Evolutionary conservation across 2,113 vertebrate species (phyloP), one percentile per base, ranked within the genome.

Genomic region (Nothocercus nigrocapillus): DNA sequence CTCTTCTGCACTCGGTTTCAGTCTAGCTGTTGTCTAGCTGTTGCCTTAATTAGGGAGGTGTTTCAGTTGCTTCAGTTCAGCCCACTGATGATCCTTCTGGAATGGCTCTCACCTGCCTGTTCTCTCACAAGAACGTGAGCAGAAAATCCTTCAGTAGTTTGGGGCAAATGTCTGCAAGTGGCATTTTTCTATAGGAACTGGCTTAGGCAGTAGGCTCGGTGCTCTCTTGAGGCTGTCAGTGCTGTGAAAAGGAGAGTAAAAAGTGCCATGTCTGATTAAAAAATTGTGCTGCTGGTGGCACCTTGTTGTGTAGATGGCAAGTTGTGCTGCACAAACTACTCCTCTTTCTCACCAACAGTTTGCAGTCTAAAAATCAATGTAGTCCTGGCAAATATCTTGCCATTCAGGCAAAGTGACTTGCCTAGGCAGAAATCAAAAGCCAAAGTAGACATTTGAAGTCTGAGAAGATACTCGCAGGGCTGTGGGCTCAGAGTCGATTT

Each of bases 211-310:
- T 27, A 69, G 18, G 19, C 45, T 58, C 19, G 80, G 30, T 56
- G 9, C 30, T 4, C 9, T 69, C 11, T 30, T 85, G 47, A 51
- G 58, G 30, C 36, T 73, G 25, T 34, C 16, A 0, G 1, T 0
- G 0, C 28, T 72, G 3, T 34, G 25, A 27, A 5, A 68, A 70
- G 32, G 27, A 58, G 32, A 40, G 3, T 25, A 24, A 66, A 87
- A 51, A 21, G 61, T 2, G 8, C 10, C 4, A 2, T 0, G 0
- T 27, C 47, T 40, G n/a, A 5, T 0, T 2, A 28, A 58, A 34
- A 64, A 51, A 40, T 21, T 28, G 25, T 66, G 36, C 42, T 10
- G 1, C 69, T 53, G 66, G 20, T 59, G 40, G 28, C 16, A 54
- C 2, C 18, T 42, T 2, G 0, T 5, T 0, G 0, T 54, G 79